Evolutionary conservation across 2,797 vertebrate species (phyloP).

Genomic region (Myotis pilosus): DNA sequence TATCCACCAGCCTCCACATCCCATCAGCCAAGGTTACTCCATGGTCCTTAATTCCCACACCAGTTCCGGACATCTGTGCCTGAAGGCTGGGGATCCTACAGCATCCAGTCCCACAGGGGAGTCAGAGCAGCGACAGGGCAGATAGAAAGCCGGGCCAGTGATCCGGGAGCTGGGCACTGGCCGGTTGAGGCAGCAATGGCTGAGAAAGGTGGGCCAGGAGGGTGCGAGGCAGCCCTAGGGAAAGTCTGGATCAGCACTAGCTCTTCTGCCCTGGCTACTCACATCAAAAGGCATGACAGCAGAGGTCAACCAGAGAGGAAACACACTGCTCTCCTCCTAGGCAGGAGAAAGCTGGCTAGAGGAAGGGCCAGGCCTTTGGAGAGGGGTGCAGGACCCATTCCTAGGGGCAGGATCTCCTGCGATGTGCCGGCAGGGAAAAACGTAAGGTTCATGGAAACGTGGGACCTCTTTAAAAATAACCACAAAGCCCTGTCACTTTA

Average conservation of each 20-base stretch:
- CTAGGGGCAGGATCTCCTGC: not conserved
- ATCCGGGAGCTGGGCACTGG: not conserved
- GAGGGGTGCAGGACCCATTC: not conserved
- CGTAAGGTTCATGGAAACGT: not conserved
- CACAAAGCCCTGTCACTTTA: not conserved
- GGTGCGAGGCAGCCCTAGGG: accelerated
- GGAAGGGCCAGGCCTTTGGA: not conserved
- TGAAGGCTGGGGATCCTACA: not conserved
- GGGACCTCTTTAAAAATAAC: not conserved
- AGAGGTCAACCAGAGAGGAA: not conserved
- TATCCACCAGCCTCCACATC: not conserved
- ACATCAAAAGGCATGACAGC: not conserved
- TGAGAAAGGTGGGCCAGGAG: not conserved
- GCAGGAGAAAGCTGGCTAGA: not conserved
- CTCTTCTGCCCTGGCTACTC: not conserved
- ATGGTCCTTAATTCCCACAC: not conserved
- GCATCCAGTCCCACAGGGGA: not conserved
- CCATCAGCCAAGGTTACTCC: not conserved
- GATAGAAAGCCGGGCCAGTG: accelerated
- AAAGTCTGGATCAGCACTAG: not conserved
- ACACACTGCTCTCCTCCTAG: not conserved
- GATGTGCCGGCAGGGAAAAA: not conserved
- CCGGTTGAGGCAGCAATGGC: not conserved
- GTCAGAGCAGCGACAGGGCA: not conserved
- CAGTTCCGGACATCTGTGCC: not conserved